A percentile compares a stretch with the other conserved stretches of the same genome.
Conservation (phyloP, 1,140 invertebrate species). For the Drepana arcuata region DNA sequence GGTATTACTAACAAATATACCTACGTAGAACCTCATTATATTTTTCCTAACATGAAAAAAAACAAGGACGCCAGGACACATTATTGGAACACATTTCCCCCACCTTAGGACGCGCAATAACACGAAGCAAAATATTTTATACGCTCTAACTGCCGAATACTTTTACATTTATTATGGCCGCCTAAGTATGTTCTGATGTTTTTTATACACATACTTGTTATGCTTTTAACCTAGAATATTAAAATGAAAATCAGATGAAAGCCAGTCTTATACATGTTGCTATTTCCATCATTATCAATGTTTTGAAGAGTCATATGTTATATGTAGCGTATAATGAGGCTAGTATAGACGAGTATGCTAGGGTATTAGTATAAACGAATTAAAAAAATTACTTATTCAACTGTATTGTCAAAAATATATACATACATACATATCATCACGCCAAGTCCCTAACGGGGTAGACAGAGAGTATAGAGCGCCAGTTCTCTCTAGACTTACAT, state of each 20-base stretch:
- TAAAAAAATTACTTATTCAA: too few species aligned
- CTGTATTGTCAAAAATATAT: too few species aligned
- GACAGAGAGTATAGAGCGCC: too few species aligned
- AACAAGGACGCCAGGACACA: slow-evolving; percentile 15
- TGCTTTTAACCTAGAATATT: background rate
- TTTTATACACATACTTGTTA: slow-evolving; percentile 7
- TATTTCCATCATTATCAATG: too few species aligned
- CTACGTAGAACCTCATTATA: background rate
- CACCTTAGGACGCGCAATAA: slow-evolving; percentile 23
- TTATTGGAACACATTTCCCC: slow-evolving; percentile 30
- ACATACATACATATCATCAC: too few species aligned
- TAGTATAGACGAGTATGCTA: background rate
- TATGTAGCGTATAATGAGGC: background rate
- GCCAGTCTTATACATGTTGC: background rate
- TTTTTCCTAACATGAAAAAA: slow-evolving; percentile 9
- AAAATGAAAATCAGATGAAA: background rate
- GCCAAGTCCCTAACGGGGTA: too few species aligned
- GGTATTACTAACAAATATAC: background rate
- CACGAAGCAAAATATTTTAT: slow-evolving; percentile 30
- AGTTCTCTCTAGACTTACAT: too few species aligned
- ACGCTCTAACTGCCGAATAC: slow-evolving; percentile 21
- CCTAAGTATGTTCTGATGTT: slow-evolving; percentile 26
- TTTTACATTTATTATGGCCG: slow-evolving; percentile 24
- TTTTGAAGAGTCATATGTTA: background rate
- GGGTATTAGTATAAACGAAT: too few species aligned